Base-by-base conservation (phyloP, 2,797 vertebrate species). In the Phoxinus dragarum region DNA sequence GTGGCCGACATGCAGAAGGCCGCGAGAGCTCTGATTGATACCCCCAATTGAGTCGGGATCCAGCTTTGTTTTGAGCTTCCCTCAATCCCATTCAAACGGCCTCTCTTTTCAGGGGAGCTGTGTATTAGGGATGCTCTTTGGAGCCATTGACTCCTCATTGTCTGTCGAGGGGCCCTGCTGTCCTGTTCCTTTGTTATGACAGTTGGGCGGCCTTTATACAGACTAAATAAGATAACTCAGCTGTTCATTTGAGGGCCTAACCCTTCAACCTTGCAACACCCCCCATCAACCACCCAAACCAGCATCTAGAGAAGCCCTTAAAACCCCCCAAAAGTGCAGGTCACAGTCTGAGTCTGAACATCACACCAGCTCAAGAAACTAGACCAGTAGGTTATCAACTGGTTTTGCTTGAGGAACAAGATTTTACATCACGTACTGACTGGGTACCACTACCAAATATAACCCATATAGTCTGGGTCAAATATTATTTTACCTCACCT, bases 141-240 rank as follows among this genome's bases (percentile, higher is more conserved):
- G 92, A 90, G 88, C 90, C 89, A 56, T 89, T 90, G 89, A 91
- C 91, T 90, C 89, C 90, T 89, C 68, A 92, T 94, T 95, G 94
- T 95, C 90, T 91, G 91, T 75, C 78, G 23, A 74, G 82, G 90
- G 87, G 92, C 91, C 93, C 92, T 92, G 91, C 92, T 92, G 93
- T 94, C 92, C 92, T 86, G 91, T 89, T 89, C 93, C 92, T 94
- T 95, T 96, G 95, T 95, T 95, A 93, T 96, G 95, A 95, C 94
- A 95, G 94, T 96, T 95, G 94, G 92, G 91, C 90, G 83, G 92
- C 94, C 95, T 95, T 95, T 93, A 94, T 94, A 93, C 92, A 89
- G 93, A 95, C 94, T 94, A 94, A 95, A 95, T 95, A 93, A 94
- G 93, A 85, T 86, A 93, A 93, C 93, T 95, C 94, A 95, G 94